phyloP scores from a whole-genome alignment of 2,113 vertebrate species.

The Pelodiscus sinensis region DNA sequence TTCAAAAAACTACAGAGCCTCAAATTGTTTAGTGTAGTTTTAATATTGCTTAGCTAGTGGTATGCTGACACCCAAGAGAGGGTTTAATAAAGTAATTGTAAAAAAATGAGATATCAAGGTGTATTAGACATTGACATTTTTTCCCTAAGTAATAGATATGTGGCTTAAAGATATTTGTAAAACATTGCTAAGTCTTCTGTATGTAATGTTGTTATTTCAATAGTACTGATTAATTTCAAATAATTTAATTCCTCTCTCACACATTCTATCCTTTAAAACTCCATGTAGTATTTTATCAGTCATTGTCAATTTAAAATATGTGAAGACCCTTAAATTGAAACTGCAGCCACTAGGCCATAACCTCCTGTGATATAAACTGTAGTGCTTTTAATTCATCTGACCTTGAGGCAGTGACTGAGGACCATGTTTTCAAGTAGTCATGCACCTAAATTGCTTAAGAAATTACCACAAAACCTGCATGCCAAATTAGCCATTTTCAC shows the following conservation, averaged over 20 bases:
- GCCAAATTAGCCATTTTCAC: not conserved
- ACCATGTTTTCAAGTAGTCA: not conserved
- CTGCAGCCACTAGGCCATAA: too few species aligned
- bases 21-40: not conserved
- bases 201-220: not conserved
- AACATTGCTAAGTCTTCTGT: not conserved
- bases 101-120: not conserved
- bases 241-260: not conserved
- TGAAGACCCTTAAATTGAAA: not conserved
- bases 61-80: not conserved
- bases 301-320: not conserved
- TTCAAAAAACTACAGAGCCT: not conserved
- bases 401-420: not conserved
- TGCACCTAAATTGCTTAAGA: not conserved
- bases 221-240: not conserved
- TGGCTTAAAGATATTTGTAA: not conserved
- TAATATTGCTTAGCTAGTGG: not conserved
- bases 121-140: not conserved
- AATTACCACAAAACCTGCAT: fast-evolving
- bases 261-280: not conserved
- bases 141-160: not conserved
- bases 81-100: not conserved
- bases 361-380: fast-evolving
- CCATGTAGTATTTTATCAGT: not conserved
- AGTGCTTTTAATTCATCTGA: not conserved